Evolutionary conservation across 2,888 invertebrate species (phyloP).

Genomic region (Eumacrocentrus americanus): DNA sequence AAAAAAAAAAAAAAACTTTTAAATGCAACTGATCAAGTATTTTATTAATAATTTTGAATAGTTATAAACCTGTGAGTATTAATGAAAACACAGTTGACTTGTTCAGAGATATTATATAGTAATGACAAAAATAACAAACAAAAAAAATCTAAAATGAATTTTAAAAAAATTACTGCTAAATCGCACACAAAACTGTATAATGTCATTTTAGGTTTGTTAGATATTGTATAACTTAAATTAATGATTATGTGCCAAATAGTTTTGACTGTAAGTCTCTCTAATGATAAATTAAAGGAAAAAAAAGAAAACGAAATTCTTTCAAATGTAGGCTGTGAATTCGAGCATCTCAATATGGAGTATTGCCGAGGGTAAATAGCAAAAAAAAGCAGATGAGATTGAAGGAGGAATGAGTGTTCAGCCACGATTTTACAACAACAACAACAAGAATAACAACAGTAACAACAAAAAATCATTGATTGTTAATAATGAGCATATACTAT

Average conservation of each 20-base stretch:
- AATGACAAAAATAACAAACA: neutral
- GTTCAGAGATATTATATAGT: neutral
- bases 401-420: constrained; percentile 17
- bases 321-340: constrained; percentile 29
- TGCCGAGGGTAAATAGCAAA: constrained; percentile 19
- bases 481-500: no score
- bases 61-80: neutral
- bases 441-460: no score
- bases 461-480: no score
- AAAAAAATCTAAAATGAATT: neutral
- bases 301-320: constrained; percentile 1
- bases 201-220: neutral
- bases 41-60: neutral
- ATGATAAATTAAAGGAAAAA: constrained; percentile 2
- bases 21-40: neutral
- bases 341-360: constrained; percentile 20
- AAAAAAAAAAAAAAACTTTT: no score
- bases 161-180: neutral
- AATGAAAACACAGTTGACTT: no score
- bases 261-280: constrained; percentile 1
- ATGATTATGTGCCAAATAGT: constrained; percentile 25
- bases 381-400: constrained; percentile 8
- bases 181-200: neutral
- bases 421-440: constrained; percentile 14
- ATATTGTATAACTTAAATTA: neutral